Evolutionary conservation across 1,140 invertebrate species (phyloP).

Genomic region (Steinernema khuongi): DNA sequence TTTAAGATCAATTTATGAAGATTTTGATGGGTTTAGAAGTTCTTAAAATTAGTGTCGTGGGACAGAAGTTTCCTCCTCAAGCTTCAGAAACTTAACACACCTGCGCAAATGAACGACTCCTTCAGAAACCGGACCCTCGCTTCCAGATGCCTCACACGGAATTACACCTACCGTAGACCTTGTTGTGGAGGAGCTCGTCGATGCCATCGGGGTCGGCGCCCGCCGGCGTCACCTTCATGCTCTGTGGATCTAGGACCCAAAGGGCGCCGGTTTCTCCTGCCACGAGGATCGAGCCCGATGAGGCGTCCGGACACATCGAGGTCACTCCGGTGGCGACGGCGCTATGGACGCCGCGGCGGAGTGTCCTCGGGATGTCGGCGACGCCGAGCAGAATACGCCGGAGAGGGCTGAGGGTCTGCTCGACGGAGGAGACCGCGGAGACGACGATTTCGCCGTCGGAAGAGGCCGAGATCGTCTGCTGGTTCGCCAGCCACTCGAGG

Average conservation of each 20-base stretch:
- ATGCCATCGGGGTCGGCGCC: background rate
- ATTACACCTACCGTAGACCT: constrained; percentile 1
- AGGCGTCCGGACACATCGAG: background rate
- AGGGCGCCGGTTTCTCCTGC: background rate
- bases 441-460: background rate
- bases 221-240: background rate
- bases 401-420: background rate
- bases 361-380: background rate
- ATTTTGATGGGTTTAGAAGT: too few relatives aligned
- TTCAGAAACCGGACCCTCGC: too few relatives aligned
- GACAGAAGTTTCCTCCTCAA: too few relatives aligned
- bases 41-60: too few relatives aligned
- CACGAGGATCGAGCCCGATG: background rate
- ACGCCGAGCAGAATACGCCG: background rate
- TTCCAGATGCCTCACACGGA: too few relatives aligned
- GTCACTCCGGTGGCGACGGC: background rate
- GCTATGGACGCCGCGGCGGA: background rate
- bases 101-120: too few relatives aligned
- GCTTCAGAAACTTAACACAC: too few relatives aligned
- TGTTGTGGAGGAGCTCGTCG: background rate
- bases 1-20: too few relatives aligned
- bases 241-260: background rate
- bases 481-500: background rate
- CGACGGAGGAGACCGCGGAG: background rate
- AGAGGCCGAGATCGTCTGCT: background rate